Evolutionary conservation across 2,888 invertebrate species (phyloP).

Genomic region (Nebria brevicollis): DNA sequence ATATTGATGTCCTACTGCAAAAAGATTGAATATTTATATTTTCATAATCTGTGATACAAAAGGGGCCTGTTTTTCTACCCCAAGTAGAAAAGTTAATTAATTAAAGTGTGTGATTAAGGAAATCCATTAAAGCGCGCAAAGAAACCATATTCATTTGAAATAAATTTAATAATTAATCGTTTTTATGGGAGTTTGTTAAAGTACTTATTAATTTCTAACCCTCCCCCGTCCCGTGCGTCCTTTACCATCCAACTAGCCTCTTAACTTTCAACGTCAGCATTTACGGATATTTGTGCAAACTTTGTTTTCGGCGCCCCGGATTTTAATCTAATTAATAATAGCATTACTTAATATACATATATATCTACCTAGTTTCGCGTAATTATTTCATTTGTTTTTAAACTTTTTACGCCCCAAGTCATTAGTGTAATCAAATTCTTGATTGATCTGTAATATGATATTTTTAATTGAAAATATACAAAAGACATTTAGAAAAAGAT

Average conservation of each 20-base stretch:
- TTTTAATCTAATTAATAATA: constrained; percentile 58
- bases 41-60: too few relatives aligned
- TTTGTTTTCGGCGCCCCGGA: constrained; percentile 53
- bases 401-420: background rate
- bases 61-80: background rate
- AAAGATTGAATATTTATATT: too few relatives aligned
- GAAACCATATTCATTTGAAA: constrained; percentile 55
- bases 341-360: constrained; percentile 36
- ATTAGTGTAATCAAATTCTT: background rate
- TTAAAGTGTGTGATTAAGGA: constrained; percentile 45
- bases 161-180: constrained; percentile 60
- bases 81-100: constrained; percentile 38
- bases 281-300: constrained; percentile 55
- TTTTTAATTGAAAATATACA: too few relatives aligned
- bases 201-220: constrained; percentile 56
- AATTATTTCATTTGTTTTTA: constrained; percentile 8
- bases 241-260: constrained; percentile 1
- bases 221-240: constrained; percentile 48
- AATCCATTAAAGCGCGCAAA: constrained; percentile 40
- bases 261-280: constrained; percentile 49
- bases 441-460: too few relatives aligned
- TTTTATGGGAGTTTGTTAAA: constrained; percentile 55
- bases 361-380: background rate
- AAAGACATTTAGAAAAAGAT: too few relatives aligned
- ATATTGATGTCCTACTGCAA: too few relatives aligned